Percentiles rank a stretch among this genome's conserved stretches.
These are phyloP conservation scores for Brachyptera risi DNA, from an alignment of 2,888 invertebrate genomes.

Conservation along the genomic window DNA sequence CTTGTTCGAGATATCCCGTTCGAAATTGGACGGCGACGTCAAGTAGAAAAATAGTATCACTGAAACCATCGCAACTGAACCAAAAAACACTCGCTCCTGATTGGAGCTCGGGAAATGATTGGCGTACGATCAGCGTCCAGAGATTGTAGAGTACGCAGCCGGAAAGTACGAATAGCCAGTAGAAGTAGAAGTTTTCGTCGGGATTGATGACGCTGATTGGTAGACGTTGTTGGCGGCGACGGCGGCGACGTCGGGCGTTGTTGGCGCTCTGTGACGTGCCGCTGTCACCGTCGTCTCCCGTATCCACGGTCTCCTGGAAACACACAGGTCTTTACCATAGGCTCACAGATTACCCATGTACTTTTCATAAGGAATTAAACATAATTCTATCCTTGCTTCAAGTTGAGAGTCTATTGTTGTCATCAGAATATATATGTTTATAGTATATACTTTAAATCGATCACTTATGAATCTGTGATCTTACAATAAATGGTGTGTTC, in stretches of 20 bases:
- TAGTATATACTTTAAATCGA: too few species aligned
- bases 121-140: constrained; percentile 92
- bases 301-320: constrained; percentile 47
- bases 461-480: too few species aligned
- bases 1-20: constrained; percentile 93
- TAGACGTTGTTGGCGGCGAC: constrained; percentile 58
- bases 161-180: constrained; percentile 89
- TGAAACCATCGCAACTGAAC: constrained; percentile 77
- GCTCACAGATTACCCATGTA: too few species aligned
- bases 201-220: constrained; percentile 87
- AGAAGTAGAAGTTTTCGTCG: constrained; percentile 93
- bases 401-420: too few species aligned
- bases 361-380: too few species aligned
- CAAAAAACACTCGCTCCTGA: constrained; percentile 69
- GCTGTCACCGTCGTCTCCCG: constrained; percentile 44
- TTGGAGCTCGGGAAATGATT: constrained; percentile 90
- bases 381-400: too few species aligned
- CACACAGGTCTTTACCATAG: not conserved
- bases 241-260: constrained; percentile 57
- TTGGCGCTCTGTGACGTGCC: constrained; percentile 38
- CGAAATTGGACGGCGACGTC: constrained; percentile 90
- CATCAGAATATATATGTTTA: too few species aligned
- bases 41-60: constrained; percentile 80
- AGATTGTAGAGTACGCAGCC: constrained; percentile 89
- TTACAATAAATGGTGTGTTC: too few species aligned